Evolutionary conservation across 1,140 invertebrate genomes (phyloP).

Genomic region (Tetraneura akinire): DNA sequence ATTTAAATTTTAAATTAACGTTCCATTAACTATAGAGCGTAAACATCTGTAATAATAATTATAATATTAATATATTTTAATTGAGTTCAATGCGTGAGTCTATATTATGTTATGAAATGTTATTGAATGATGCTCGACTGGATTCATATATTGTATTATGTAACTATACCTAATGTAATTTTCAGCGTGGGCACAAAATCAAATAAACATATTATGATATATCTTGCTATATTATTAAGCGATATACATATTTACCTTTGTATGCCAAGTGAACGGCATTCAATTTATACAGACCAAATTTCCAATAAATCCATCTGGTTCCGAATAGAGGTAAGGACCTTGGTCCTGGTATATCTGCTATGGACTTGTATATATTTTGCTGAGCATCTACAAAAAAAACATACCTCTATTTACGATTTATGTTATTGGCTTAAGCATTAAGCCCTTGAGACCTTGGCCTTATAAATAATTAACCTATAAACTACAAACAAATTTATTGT

Average conservation of each 20-base stretch:
- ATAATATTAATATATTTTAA: too few species aligned
- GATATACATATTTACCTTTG: conserved; percentile 67
- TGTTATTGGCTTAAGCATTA: background rate
- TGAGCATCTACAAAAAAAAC: background rate
- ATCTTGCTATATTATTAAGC: conserved; percentile 52
- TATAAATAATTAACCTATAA: background rate
- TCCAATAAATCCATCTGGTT: conserved; percentile 74
- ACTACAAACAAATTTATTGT: background rate
- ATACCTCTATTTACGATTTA: background rate
- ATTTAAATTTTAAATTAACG: too few species aligned
- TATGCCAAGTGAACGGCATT: conserved; percentile 79
- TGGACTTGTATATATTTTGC: conserved; percentile 30
- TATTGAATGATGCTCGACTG: too few species aligned
- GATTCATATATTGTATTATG: background rate
- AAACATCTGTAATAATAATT: too few species aligned
- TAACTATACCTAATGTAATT: background rate
- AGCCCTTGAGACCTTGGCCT: background rate
- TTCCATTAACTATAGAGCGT: too few species aligned
- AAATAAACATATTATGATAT: background rate
- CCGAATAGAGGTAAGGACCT: conserved; percentile 73
- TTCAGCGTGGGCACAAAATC: background rate
- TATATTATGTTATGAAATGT: too few species aligned
- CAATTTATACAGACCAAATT: conserved; percentile 69
- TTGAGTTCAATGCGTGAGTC: too few species aligned
- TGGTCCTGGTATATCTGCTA: conserved; percentile 72